Base-by-base conservation (phyloP, 64 coral and sea anemone species). In the Montipora efflorescens region DNA sequence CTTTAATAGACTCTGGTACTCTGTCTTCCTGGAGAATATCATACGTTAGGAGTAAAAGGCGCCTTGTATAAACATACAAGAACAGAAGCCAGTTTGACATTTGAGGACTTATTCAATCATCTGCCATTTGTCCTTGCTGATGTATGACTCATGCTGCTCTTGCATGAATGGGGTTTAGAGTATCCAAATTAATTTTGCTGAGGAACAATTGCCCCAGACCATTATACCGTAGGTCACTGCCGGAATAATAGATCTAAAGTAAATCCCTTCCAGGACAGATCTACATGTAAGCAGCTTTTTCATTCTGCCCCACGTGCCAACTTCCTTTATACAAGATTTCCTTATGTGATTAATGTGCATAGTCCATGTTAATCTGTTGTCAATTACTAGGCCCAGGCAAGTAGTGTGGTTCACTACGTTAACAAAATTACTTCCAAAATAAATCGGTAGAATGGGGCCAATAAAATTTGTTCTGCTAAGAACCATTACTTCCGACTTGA, bases 171-270 rank as follows among this genome's bases (percentile, higher is more conserved):
- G 16, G 49, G 59, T 74, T 71, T 71, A 87, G 47, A 67, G 59
- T 44, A 7, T 87, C 21, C 83, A 73, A 3, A 87, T 67, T 45
- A 23, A 13, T 14, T 36, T 36, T 36, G 36, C 36, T 36, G 36
- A 67, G 4, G 22, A 18, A 12, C 83, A 87, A 28, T 87, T 87
- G 9, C 83, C 66, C 83, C 43, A 87, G 8, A 70, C 83, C 83
- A 87, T 43, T 13, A 87, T 87, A 87, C 79, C 79, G 51, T n/a
- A 82, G 18, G 57, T 82, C 58, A 82, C 79, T 3, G 53, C n/a
- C 19, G 59, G 22, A 20, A 82, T 6, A 44, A 82, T 58, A 15
- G 28, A 82, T 82, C 59, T 82, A 50, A 82, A 82, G 28, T 82
- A 16, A 58, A 82, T 82, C 43, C 59, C 80, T 57, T 82, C 45